These are phyloP conservation scores for Sterrhoptilus dennistouni DNA, from an alignment of 2,113 vertebrate genomes.

Conservation along the genomic window DNA sequence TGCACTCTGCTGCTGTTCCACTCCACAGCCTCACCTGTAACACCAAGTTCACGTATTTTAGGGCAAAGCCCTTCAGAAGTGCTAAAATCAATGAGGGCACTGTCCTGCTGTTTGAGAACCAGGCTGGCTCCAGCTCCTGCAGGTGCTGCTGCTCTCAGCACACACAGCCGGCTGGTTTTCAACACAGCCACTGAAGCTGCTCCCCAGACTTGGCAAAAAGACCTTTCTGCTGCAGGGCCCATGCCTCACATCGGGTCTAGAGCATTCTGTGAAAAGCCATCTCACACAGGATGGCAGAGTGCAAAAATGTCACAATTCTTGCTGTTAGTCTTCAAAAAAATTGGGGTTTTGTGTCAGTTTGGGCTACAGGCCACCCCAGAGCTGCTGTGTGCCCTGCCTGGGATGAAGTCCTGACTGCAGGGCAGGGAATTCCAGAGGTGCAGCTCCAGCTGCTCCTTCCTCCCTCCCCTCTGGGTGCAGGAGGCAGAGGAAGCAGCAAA, in stretches of 20 bases:
- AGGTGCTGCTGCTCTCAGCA: neutral
- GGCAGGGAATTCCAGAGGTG: neutral
- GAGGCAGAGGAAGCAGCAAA: neutral
- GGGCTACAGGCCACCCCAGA: neutral
- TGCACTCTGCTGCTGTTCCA: neutral
- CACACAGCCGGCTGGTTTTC: neutral
- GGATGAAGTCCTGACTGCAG: neutral
- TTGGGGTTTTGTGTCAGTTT: neutral
- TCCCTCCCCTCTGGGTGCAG: neutral
- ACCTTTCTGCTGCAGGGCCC: neutral
- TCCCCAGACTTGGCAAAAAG: neutral
- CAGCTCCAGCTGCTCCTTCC: neutral
- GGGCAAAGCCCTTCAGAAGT: neutral
- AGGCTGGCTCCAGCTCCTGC: neutral
- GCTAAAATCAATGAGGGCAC: neutral
- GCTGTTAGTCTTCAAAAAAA: neutral
- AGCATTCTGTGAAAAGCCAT: neutral
- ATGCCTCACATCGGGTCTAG: neutral
- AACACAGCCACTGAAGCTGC: neutral
- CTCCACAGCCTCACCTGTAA: neutral
- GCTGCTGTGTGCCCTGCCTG: neutral
- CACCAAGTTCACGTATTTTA: rapidly evolving
- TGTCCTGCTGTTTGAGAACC: neutral
- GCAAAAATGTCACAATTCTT: neutral
- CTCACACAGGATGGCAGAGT: neutral